phyloP scores from a whole-genome alignment of 2,113 vertebrate genomes.

The Myanophis thanlyinensis region DNA sequence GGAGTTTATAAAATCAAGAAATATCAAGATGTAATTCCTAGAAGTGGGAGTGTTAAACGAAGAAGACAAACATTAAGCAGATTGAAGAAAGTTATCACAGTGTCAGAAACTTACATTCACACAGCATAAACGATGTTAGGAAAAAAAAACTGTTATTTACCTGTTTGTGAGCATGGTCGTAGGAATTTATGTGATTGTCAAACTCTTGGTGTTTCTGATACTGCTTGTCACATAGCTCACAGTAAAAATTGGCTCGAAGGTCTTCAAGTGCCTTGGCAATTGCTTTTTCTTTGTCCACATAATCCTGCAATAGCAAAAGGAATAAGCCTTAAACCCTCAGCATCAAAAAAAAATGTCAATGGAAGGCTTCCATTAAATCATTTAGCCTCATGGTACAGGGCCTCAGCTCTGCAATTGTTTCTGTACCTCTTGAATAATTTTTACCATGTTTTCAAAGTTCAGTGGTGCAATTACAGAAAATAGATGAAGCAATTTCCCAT shows the following conservation, averaged over 20 bases:
- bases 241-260: conserved; percentile 98
- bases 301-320: conserved; percentile 78
- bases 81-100: conserved; percentile 3
- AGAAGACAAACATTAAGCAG: neutral
- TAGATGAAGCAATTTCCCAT: neutral
- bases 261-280: conserved; percentile 98
- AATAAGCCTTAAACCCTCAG: neutral
- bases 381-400: neutral
- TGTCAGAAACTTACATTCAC: neutral
- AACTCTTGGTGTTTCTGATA: conserved; percentile 99
- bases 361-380: neutral
- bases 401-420: neutral
- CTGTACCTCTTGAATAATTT: neutral
- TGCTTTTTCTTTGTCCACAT: conserved; percentile 96
- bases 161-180: conserved; percentile 99
- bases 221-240: conserved; percentile 98
- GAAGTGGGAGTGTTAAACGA: neutral
- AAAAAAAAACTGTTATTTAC: conserved; percentile 59
- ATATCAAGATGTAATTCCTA: conserved; percentile 2
- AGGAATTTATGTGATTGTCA: conserved; percentile 99
- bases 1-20: neutral
- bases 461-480: neutral
- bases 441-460: neutral
- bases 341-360: neutral
- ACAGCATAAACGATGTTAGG: neutral